phyloP scores from a whole-genome alignment of 2,113 vertebrate species.

The Dasypus novemcinctus region DNA sequence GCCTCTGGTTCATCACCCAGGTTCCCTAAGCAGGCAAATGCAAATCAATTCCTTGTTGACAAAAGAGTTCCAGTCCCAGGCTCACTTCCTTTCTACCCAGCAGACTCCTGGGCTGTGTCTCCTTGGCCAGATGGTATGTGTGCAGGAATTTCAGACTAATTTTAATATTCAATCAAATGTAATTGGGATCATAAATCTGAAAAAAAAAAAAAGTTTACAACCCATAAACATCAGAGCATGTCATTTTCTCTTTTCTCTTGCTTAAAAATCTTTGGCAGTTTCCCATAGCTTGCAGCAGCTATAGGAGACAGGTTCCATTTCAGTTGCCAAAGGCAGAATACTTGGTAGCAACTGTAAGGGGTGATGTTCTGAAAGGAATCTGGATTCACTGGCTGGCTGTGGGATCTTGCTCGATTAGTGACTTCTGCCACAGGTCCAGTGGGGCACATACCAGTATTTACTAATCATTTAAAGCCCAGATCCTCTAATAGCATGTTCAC shows the following conservation, averaged over 20 bases:
- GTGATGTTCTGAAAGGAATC: neutral
- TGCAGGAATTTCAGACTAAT: slow-evolving; percentile 19
- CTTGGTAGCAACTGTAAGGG: no score
- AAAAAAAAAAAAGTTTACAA: neutral
- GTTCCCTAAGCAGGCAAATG: neutral
- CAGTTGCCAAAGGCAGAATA: neutral
- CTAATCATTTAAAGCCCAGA: neutral
- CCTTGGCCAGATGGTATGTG: slow-evolving; percentile 53
- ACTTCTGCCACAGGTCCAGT: neutral
- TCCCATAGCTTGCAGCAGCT: neutral
- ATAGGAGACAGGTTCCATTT: neutral
- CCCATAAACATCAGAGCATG: neutral
- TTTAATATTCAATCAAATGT: slow-evolving; percentile 67
- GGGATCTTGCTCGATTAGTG: neutral
- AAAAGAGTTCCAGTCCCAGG: neutral
- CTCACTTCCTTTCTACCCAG: neutral
- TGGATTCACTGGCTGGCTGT: neutral
- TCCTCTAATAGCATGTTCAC: neutral
- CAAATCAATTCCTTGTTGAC: neutral
- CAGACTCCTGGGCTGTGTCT: slow-evolving; percentile 49
- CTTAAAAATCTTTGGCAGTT: neutral
- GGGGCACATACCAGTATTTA: neutral
- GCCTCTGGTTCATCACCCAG: neutral
- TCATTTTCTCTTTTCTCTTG: neutral
- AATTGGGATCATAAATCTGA: slow-evolving; percentile 55